Conservation (phyloP, 1,140 invertebrate species). For the Drosophila lacteicornis region DNA sequence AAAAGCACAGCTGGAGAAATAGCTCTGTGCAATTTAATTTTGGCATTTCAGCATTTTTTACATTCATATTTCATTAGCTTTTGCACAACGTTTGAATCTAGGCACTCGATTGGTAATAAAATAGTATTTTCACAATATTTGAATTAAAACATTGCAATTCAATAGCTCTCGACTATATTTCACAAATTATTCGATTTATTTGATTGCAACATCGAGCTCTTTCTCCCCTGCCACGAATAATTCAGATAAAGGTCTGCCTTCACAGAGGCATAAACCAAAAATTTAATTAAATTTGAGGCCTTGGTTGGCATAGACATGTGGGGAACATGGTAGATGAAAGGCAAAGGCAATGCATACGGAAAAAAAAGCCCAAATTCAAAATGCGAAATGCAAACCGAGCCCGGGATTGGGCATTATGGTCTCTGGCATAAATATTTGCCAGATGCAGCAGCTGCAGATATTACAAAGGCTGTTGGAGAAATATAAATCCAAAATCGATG, state of each 20-base stretch:
- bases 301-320: slow-evolving; percentile 5
- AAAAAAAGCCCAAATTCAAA: slow-evolving; percentile 21
- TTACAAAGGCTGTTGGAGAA: slow-evolving; percentile 26
- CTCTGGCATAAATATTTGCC: slow-evolving; percentile 63
- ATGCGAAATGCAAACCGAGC: slow-evolving; percentile 29
- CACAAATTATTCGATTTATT: slow-evolving; percentile 2
- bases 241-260: slow-evolving; percentile 6
- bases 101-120: neutral
- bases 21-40: no score
- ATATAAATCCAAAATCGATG: slow-evolving; percentile 49
- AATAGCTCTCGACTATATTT: neutral
- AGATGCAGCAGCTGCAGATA: slow-evolving; percentile 51
- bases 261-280: slow-evolving; percentile 27
- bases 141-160: neutral
- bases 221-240: slow-evolving; percentile 6
- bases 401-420: slow-evolving; percentile 3
- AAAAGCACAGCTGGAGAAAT: no score
- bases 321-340: slow-evolving; percentile 9
- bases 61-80: neutral
- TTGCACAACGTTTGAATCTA: no score
- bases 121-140: neutral
- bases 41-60: neutral
- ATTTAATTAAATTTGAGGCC: slow-evolving; percentile 47
- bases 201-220: neutral
- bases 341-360: no score